Percentiles rank a stretch among this genome's conserved stretches.
Evolutionary conservation across 2,113 vertebrate species (phyloP).

Genomic region (Chloropsis hardwickii): DNA sequence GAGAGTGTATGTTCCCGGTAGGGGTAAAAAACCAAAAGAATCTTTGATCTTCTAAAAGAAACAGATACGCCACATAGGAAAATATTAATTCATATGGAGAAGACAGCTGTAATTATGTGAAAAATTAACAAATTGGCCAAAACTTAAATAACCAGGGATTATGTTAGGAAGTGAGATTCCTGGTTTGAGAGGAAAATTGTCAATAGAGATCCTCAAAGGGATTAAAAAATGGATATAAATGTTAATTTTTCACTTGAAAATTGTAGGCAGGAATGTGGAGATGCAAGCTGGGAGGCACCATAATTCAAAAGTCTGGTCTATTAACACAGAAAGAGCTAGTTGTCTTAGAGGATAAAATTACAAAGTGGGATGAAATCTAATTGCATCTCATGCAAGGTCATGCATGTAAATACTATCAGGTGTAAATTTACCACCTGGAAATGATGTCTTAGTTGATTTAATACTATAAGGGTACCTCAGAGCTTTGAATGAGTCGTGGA

Average conservation of each 20-base stretch:
- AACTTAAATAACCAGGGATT: background rate
- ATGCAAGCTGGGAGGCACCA: background rate
- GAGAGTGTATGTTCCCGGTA: background rate
- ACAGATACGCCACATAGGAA: background rate
- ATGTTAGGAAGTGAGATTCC: background rate
- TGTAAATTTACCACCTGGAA: background rate
- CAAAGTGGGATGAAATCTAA: background rate
- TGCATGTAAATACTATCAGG: background rate
- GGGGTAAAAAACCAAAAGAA: background rate
- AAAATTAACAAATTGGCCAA: constrained; percentile 20
- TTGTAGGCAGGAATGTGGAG: background rate
- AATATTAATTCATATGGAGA: background rate
- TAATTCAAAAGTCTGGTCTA: background rate
- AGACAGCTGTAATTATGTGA: background rate
- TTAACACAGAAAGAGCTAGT: background rate
- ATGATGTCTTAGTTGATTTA: background rate
- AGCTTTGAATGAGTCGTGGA: background rate
- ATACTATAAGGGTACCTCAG: background rate
- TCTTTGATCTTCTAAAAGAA: constrained; percentile 6
- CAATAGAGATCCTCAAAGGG: background rate
- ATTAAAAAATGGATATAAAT: background rate
- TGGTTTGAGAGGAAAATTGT: background rate
- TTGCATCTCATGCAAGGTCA: background rate
- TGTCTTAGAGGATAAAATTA: background rate
- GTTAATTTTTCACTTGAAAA: background rate